Evolutionary conservation across 37 sponge, comb jelly and placozoan species (phyloP), one percentile per base, ranked within the genome.

Genomic region (Chondrosia reniformis): DNA sequence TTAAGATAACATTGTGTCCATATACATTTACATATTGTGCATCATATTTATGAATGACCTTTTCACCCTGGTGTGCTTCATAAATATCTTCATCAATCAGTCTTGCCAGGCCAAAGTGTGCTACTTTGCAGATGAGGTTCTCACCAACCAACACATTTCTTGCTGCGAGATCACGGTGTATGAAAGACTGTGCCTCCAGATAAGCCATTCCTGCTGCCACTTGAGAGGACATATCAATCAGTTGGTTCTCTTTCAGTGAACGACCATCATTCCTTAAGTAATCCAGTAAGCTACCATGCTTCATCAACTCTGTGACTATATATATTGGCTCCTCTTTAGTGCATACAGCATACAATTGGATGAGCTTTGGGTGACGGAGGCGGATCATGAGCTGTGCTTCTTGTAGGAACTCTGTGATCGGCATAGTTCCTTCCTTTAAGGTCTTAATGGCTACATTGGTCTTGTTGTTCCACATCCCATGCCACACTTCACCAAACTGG

Each of bases 71-170:
- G 80, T 93, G 85, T 13, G 93, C 91, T 52, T 87, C 91, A 66
- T 93, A 93, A 17, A 90, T 86, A 30, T 97, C 98, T 72, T 97
- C 93, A 40, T 86, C 89, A 63, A 91, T 88, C 33, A 97, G 86
- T 28, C 99, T 82, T 19, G 99, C 99, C n/a, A 98, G 77, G 31
- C 99, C 96, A 85, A 98, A 98, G 56, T 98, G 96, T 19, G 96
- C 89, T 39, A 98, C 94, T 73, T 98, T 98, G 67, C 91, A 91
- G 49, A 92, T 86, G 15, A 84, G 49, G 61, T 98, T 81, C 6
- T 95, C 99, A 15, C 96, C 96, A 0, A 98, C 99, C 33, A 98
- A 80, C 42, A 94, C 85, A 59, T 98, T 98, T 28, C 99, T 85
- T 5, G 99, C 99, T 40, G 99, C 99, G 0, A 98, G 84, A 79